These are phyloP conservation scores for Drosophila mojavensis DNA, from an alignment of 1,140 invertebrate species.

Conservation along the genomic window DNA sequence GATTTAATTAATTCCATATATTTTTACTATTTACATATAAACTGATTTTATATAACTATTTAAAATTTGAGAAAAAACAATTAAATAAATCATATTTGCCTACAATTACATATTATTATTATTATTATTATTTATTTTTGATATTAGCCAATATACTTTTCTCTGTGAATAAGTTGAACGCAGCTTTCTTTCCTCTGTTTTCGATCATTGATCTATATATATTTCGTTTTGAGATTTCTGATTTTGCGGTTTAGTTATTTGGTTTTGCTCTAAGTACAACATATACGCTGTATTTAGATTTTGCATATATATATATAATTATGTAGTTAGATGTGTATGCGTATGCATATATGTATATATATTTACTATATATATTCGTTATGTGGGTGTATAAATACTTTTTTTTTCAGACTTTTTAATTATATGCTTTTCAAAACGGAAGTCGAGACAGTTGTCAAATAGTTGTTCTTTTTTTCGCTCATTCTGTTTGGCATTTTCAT, in stretches of 20 bases:
- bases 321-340: constrained; percentile 20
- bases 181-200: neutral
- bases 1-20: neutral
- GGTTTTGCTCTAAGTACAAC: constrained; percentile 3
- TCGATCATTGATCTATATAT: neutral
- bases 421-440: constrained; percentile 71
- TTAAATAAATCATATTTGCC: neutral
- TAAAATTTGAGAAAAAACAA: neutral
- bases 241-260: constrained; percentile 11
- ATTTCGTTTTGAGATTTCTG: constrained; percentile 9
- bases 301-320: constrained; percentile 11
- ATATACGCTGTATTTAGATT: constrained; percentile 9
- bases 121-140: neutral
- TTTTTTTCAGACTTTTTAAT: constrained; percentile 76
- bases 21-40: constrained; percentile 18
- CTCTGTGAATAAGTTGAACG: constrained; percentile 4
- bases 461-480: constrained; percentile 52
- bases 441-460: constrained; percentile 73
- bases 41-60: neutral
- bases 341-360: constrained; percentile 16
- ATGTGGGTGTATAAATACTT: constrained; percentile 38
- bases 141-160: constrained; percentile 8
- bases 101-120: neutral
- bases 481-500: constrained; percentile 39
- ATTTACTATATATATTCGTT: constrained; percentile 41